These are phyloP conservation scores for Leptinotarsa texana DNA, from an alignment of 1,140 invertebrate species.

Conservation along the genomic window DNA sequence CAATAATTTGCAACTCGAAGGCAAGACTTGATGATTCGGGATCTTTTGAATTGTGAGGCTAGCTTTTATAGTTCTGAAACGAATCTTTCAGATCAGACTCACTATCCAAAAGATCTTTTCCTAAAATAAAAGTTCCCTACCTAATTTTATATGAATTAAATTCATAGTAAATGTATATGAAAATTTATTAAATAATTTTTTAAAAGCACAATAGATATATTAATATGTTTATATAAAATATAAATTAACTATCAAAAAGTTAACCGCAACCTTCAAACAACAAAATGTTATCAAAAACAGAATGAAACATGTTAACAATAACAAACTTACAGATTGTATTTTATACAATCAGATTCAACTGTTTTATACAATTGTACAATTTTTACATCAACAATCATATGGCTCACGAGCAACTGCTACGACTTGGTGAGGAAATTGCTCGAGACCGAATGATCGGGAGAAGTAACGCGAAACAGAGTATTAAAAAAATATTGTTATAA, in stretches of 20 bases:
- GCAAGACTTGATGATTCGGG: not conserved
- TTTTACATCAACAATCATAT: slow-evolving; percentile 9
- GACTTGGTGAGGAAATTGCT: not conserved
- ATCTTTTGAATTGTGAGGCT: no score
- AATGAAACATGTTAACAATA: slow-evolving; percentile 39
- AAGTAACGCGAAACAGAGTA: slow-evolving; percentile 10
- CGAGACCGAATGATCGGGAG: not conserved
- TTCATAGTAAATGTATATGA: slow-evolving; percentile 33
- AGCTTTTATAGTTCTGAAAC: not conserved
- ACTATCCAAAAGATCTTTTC: not conserved
- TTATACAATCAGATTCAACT: slow-evolving; percentile 35
- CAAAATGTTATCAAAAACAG: slow-evolving; percentile 35
- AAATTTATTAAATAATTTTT: slow-evolving; percentile 33
- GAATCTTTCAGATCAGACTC: not conserved
- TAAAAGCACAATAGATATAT: slow-evolving; percentile 32
- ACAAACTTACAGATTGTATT: slow-evolving; percentile 33
- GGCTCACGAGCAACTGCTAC: not conserved
- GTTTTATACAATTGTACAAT: slow-evolving; percentile 38
- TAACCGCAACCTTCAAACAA: slow-evolving; percentile 44
- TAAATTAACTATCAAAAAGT: slow-evolving; percentile 42
- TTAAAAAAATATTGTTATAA: slow-evolving; percentile 36
- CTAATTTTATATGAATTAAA: slow-evolving; percentile 32
- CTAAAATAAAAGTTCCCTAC: slow-evolving; percentile 10
- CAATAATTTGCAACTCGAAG: not conserved
- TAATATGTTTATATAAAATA: slow-evolving; percentile 37